Evolutionary conservation across 64 coral and sea anemone genomes (phyloP).

Genomic region (Stichodactyla helianthus): DNA sequence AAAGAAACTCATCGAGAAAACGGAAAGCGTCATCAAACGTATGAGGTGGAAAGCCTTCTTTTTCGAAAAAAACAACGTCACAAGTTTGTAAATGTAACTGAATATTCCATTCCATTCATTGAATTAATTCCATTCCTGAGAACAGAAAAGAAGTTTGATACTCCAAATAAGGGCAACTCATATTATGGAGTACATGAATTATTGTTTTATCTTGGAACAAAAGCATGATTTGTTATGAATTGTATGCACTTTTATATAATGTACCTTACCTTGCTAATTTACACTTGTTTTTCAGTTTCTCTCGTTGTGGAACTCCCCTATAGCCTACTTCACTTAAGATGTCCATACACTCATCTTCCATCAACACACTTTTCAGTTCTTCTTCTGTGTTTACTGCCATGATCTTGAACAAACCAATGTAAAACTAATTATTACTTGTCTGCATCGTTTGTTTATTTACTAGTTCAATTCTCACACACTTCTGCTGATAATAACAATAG

Average conservation of each 20-base stretch:
- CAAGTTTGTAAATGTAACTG: not conserved
- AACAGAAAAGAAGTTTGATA: not conserved
- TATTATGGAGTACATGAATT: not conserved
- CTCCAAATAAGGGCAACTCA: constrained; percentile 2
- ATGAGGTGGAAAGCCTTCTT: too few relatives aligned
- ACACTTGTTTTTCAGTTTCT: constrained; percentile 26
- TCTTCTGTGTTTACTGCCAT: constrained; percentile 14
- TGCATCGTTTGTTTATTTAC: not conserved
- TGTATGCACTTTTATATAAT: constrained; percentile 6
- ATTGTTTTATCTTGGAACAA: not conserved
- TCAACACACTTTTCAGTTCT: constrained; percentile 6
- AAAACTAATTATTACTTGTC: not conserved
- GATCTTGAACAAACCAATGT: constrained; percentile 5
- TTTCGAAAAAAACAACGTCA: too few relatives aligned
- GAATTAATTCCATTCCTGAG: constrained; percentile 1
- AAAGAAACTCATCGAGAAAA: too few relatives aligned
- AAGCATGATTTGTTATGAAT: not conserved
- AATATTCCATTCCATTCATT: not conserved
- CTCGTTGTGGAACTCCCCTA: constrained; percentile 16
- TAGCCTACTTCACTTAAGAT: constrained; percentile 24
- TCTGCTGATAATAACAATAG: not conserved
- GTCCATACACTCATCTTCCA: constrained; percentile 13
- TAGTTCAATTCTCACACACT: constrained; percentile 9
- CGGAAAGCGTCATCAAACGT: too few relatives aligned
- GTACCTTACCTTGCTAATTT: constrained; percentile 9